phyloP scores from a whole-genome alignment of 2,888 invertebrate genomes.

The Drosophila kambysellisi region DNA sequence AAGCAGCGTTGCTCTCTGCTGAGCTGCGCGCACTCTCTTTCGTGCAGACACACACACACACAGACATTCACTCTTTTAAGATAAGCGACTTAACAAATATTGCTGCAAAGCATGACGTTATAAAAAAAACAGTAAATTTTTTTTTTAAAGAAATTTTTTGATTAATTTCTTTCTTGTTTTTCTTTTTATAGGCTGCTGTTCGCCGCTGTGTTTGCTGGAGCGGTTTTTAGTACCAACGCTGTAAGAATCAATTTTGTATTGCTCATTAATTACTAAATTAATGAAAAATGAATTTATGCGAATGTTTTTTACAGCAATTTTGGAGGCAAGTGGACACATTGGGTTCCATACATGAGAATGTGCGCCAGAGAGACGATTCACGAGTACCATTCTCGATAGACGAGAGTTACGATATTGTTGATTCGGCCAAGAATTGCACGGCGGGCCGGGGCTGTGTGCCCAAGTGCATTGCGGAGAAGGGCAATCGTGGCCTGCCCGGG shows the following conservation, averaged over 20 bases:
- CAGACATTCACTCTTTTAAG: not conserved
- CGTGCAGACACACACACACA: not conserved
- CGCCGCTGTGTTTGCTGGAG: constrained; percentile 82
- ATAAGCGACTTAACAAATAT: constrained; percentile 33
- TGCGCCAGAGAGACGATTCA: constrained; percentile 75
- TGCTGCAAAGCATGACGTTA: constrained; percentile 12
- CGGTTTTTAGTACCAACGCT: constrained; percentile 79
- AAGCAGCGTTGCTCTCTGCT: constrained; percentile 28
- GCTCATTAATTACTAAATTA: not conserved
- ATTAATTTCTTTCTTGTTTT: not conserved
- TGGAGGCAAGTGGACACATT: constrained; percentile 82
- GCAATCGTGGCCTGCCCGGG: constrained; percentile 92
- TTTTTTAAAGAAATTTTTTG: not conserved
- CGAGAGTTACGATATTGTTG: constrained; percentile 83
- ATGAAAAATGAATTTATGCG: constrained; percentile 4
- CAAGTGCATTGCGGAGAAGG: constrained; percentile 96
- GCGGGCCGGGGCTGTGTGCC: constrained; percentile 90
- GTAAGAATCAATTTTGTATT: constrained; percentile 67
- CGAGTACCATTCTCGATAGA: constrained; percentile 72
- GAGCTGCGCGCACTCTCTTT: constrained; percentile 1
- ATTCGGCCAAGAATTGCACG: constrained; percentile 87
- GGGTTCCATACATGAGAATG: constrained; percentile 79
- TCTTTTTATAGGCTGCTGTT: constrained; percentile 80
- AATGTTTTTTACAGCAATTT: constrained; percentile 82
- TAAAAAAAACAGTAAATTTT: not conserved